Evolutionary conservation across 2,888 invertebrate species (phyloP).

Genomic region (Rosalia funebris): DNA sequence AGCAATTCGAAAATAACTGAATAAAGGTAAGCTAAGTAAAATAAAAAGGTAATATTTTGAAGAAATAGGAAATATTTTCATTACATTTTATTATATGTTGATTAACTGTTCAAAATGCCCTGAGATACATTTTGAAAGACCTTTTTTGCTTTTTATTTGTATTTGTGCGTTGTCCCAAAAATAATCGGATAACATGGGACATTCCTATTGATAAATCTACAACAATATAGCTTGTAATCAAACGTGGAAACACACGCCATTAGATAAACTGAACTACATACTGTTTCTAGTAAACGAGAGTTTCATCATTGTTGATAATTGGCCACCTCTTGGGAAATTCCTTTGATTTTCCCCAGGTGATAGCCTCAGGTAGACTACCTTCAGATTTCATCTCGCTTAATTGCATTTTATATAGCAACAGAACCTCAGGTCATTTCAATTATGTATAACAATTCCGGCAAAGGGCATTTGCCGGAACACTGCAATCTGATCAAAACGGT

Average conservation of each 20-base stretch:
- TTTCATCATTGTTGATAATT: slow-evolving; percentile 20
- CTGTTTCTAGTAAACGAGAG: slow-evolving; percentile 14
- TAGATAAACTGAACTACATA: slow-evolving; percentile 14
- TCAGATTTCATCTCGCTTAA: slow-evolving; percentile 20
- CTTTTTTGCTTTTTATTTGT: background rate
- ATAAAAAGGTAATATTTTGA: no score
- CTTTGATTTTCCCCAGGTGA: slow-evolving; percentile 26
- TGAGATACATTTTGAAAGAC: background rate
- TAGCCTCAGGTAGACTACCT: slow-evolving; percentile 3
- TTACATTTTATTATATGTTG: no score
- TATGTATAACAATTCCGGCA: slow-evolving; percentile 14
- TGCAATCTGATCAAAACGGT: background rate
- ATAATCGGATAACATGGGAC: background rate
- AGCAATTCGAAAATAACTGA: no score
- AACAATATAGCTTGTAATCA: slow-evolving; percentile 1
- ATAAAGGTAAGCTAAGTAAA: no score
- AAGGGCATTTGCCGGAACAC: background rate
- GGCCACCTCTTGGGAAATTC: slow-evolving; percentile 21
- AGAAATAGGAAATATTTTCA: no score
- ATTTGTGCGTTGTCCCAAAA: background rate
- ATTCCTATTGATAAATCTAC: background rate
- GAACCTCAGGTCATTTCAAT: slow-evolving; percentile 18
- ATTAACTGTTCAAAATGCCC: no score
- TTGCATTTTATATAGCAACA: slow-evolving; percentile 8
- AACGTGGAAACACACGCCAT: slow-evolving; percentile 1